Conservation (phyloP, 1,140 invertebrate genomes). For the Bilobella aurantiaca region DNA sequence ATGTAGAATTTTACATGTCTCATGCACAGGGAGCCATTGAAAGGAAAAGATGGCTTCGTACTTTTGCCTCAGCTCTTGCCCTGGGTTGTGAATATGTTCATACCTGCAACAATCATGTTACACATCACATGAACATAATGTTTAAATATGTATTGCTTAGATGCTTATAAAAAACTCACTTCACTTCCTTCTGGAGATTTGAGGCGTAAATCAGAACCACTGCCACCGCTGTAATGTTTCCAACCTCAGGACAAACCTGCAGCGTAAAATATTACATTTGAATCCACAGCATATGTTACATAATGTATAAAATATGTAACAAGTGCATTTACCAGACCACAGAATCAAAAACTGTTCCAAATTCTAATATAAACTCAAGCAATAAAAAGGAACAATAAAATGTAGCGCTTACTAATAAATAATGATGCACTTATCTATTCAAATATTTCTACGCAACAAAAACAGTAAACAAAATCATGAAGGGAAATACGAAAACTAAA, state of each 20-base stretch:
- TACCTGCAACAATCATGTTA: not conserved
- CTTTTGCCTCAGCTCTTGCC: conserved; percentile 15
- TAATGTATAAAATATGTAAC: no score
- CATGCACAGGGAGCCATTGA: conserved; percentile 25
- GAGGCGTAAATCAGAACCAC: conserved; percentile 44
- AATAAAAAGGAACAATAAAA: no score
- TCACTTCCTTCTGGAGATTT: conserved; percentile 9
- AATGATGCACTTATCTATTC: no score
- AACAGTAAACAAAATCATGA: no score
- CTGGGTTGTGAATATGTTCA: no score
- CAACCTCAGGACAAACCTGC: conserved; percentile 42
- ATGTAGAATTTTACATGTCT: conserved; percentile 23
- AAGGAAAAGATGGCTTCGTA: conserved; percentile 31
- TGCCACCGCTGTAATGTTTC: conserved; percentile 43
- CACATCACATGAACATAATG: conserved; percentile 12
- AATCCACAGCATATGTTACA: no score
- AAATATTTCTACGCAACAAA: no score
- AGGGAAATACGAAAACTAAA: no score
- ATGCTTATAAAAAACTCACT: conserved; percentile 13
- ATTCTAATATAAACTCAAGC: no score
- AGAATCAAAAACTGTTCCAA: no score
- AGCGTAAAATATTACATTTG: conserved; percentile 16
- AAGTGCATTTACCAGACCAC: no score
- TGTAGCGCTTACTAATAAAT: no score
- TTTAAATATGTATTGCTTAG: conserved; percentile 23